A percentile compares a stretch with the other conserved stretches of the same genome.
phyloP scores from a whole-genome alignment of 1,140 invertebrate species.

The Euura saliciscinereae region DNA sequence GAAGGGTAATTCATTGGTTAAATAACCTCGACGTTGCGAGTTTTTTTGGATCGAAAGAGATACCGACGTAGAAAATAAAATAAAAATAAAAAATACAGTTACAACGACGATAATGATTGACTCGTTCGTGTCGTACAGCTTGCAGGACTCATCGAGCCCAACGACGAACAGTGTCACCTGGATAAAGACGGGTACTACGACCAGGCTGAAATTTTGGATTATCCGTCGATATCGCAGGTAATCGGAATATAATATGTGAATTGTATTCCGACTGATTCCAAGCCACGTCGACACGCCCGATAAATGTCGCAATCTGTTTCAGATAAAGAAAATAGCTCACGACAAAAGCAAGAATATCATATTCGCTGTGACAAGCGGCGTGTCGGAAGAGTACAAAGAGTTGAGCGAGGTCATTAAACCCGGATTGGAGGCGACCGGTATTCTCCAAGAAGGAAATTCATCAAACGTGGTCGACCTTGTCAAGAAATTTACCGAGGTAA shows the following conservation, averaged over 20 bases:
- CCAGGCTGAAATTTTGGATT: slow-evolving; percentile 68
- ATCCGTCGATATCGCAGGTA: slow-evolving; percentile 72
- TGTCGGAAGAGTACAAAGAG: slow-evolving; percentile 69
- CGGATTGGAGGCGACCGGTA: too few species aligned
- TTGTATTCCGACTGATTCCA: slow-evolving; percentile 44
- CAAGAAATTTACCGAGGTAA: slow-evolving; percentile 55
- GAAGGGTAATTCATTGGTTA: slow-evolving; percentile 54
- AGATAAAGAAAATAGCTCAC: slow-evolving; percentile 67
- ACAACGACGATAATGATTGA: too few species aligned
- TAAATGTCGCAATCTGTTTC: background rate
- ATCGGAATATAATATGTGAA: slow-evolving; percentile 78
- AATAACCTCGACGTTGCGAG: too few species aligned
- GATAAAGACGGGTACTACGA: slow-evolving; percentile 70
- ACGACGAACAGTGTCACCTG: slow-evolving; percentile 84
- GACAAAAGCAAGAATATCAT: slow-evolving; percentile 84
- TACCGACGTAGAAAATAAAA: too few species aligned
- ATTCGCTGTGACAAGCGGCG: slow-evolving; percentile 78
- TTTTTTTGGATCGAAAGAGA: too few species aligned
- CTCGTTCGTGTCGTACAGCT: slow-evolving; percentile 53
- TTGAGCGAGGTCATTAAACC: slow-evolving; percentile 64
- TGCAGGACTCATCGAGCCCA: slow-evolving; percentile 84
- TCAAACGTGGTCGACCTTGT: slow-evolving; percentile 75
- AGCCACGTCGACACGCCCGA: too few species aligned
- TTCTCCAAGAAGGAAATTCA: slow-evolving; percentile 55
- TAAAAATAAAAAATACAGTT: too few species aligned